phyloP scores from a whole-genome alignment of 1,140 invertebrate species.

The Microplitis mediator region DNA sequence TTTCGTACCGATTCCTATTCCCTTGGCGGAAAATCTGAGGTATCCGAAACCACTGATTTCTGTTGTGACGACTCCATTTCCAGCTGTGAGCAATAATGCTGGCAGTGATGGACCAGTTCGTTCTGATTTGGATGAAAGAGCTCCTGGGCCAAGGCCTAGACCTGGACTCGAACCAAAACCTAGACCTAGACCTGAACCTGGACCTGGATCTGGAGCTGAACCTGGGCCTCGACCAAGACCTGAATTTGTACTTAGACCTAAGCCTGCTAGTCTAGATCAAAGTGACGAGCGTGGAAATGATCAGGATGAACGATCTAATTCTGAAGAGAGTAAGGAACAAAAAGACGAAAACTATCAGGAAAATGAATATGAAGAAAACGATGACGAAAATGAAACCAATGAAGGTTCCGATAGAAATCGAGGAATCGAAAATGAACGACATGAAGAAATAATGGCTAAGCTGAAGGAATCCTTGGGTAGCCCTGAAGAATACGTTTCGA shows the following conservation, averaged over 20 bases:
- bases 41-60: constrained; percentile 24
- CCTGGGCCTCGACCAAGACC: too few relatives aligned
- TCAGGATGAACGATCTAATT: constrained; percentile 20
- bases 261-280: constrained; percentile 3
- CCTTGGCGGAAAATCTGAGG: constrained; percentile 40
- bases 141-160: too few relatives aligned
- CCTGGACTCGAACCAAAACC: too few relatives aligned
- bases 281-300: constrained; percentile 25
- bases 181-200: too few relatives aligned
- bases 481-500: not conserved
- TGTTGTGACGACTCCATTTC: not conserved
- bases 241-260: too few relatives aligned
- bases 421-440: not conserved
- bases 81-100: constrained; percentile 13
- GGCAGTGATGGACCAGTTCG: constrained; percentile 28
- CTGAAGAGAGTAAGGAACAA: constrained; percentile 14
- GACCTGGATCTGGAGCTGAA: too few relatives aligned
- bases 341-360: constrained; percentile 14
- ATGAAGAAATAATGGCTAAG: not conserved
- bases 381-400: not conserved
- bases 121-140: too few relatives aligned
- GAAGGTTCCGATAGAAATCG: not conserved
- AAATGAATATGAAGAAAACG: not conserved
- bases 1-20: constrained; percentile 42
- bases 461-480: not conserved